Conservation (phyloP, 1,140 invertebrate species). For the Pseudomyrmex gracilis region DNA sequence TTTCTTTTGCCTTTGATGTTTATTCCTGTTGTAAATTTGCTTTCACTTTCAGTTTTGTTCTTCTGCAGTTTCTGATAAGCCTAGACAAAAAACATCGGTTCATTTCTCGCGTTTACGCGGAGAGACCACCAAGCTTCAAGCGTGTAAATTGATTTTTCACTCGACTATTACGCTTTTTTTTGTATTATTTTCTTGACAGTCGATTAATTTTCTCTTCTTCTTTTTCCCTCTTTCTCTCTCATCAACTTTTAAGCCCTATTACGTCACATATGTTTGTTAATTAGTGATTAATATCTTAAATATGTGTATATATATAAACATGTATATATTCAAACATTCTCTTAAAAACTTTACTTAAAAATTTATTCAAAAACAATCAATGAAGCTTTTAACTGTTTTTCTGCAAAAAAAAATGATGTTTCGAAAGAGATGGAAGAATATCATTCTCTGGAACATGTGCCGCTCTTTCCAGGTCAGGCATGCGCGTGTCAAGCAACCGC, state of each 20-base stretch:
- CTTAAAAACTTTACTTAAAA: too few species aligned
- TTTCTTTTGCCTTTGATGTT: neutral
- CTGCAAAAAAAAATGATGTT: too few species aligned
- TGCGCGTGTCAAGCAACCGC: slow-evolving; percentile 18
- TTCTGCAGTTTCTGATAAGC: neutral
- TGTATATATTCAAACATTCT: too few species aligned
- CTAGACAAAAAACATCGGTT: neutral
- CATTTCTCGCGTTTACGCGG: neutral
- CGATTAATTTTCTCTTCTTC: slow-evolving; percentile 13
- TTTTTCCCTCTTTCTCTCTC: slow-evolving; percentile 1
- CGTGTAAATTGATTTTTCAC: slow-evolving; percentile 41
- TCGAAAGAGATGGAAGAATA: too few species aligned
- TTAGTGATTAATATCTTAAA: too few species aligned
- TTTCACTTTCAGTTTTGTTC: slow-evolving; percentile 17
- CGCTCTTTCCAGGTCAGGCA: neutral
- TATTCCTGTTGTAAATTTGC: slow-evolving; percentile 24
- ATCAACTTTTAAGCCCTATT: too few species aligned
- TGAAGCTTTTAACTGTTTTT: too few species aligned
- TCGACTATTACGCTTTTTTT: slow-evolving; percentile 3
- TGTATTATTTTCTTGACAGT: slow-evolving; percentile 12
- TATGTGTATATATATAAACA: too few species aligned
- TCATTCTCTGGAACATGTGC: too few species aligned
- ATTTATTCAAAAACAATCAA: too few species aligned
- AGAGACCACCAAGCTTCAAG: neutral
- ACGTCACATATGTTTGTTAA: neutral